Evolutionary conservation across 1,140 invertebrate species (phyloP).

Genomic region (Dolichoris vasculosae): DNA sequence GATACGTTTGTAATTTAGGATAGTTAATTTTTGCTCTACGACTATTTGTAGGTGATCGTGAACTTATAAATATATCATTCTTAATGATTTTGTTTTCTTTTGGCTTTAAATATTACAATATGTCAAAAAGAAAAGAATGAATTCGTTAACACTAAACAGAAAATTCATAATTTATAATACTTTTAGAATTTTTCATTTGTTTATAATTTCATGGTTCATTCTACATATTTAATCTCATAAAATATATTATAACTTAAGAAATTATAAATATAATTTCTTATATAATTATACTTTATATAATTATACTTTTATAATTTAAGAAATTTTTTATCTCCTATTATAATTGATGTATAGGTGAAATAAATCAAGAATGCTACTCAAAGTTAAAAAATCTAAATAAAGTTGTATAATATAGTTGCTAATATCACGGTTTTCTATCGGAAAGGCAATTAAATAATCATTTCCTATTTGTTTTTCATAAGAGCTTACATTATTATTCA

Average conservation of each 20-base stretch:
- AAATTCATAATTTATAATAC: not conserved
- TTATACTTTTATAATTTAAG: too few relatives aligned
- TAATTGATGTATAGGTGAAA: not conserved
- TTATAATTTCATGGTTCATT: not conserved
- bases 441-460: too few relatives aligned
- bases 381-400: not conserved
- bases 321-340: too few relatives aligned
- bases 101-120: not conserved
- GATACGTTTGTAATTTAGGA: not conserved
- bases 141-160: not conserved
- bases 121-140: not conserved
- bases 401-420: not conserved
- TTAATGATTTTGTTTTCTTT: constrained; percentile 27
- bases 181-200: constrained; percentile 3
- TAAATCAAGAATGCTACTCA: not conserved
- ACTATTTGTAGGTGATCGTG: constrained; percentile 42
- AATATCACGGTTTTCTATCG: not conserved
- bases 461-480: too few relatives aligned
- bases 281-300: too few relatives aligned
- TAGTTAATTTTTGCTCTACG: not conserved
- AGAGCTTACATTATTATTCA: too few relatives aligned
- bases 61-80: not conserved
- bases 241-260: too few relatives aligned
- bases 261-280: too few relatives aligned
- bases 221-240: not conserved